Evolutionary conservation across 2,797 vertebrate species (phyloP), one percentile per base, ranked within the genome.

Genomic region (Botia kubotai): DNA sequence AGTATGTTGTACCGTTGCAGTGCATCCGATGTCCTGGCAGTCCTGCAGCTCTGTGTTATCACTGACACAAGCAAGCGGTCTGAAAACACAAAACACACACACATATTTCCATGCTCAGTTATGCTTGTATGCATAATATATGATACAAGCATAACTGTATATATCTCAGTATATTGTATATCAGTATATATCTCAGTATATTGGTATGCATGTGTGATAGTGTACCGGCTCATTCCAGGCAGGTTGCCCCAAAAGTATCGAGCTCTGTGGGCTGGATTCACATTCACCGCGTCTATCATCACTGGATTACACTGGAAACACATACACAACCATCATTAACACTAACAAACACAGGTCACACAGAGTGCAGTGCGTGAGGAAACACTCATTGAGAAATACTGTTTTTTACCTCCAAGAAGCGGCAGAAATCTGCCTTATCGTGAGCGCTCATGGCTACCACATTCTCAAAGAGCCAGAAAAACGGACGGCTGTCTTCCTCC

Each of bases 391-490:
- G 6, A n/a, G 43, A 71, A 62, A 53, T 2, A 60, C 33, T 33
- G 26, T 46, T 57, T 73, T 43, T 86, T 81, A 98, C 97, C 96
- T 98, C 97, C 33, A 99, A 88, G 80, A 99, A 99, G 16, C 96
- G 93, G 65, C 95, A 97, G 87, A 99, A 98, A 83, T 99, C 97
- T 0, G 92, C 91, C 89, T 98, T 98, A 90, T 99, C 97, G 0
- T 93, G 87, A 39, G 93, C 89, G 0, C 93, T 94, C 97, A 99
- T 98, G 88, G 96, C 96, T 63, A 98, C 97, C 16, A 98, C 95
- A 0, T 98, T 99, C 90, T 99, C 97, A 75, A 99, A 99, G 86
- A 98, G 90, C 97, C 97, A 98, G 91, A 98, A 99, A 91, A 99
- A 99, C 0, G 97, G 97, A 0, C 97, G 94, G 72, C 96, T 85